Conservation (phyloP, 2,113 vertebrate species). For the Calyptommatus sinebrachiatus region DNA sequence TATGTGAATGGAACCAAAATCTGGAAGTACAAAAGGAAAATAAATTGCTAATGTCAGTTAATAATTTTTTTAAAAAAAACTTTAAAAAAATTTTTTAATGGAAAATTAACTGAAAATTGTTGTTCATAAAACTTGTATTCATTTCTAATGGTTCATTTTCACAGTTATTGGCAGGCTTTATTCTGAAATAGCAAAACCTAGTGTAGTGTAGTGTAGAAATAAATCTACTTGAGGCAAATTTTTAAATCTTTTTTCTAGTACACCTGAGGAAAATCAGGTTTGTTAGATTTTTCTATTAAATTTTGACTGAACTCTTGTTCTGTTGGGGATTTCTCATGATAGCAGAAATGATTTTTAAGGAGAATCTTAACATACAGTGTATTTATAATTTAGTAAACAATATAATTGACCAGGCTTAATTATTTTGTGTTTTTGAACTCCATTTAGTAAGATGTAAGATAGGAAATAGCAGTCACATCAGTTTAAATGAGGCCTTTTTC, state of each 20-base stretch:
- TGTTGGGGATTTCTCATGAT: neutral
- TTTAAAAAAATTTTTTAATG: too few relatives aligned
- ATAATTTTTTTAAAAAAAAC: too few relatives aligned
- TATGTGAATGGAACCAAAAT: too few relatives aligned
- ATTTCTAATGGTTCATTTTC: too few relatives aligned
- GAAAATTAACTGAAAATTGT: too few relatives aligned
- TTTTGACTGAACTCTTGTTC: neutral
- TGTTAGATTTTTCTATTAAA: neutral
- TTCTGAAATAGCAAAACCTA: too few relatives aligned
- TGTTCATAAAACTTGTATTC: too few relatives aligned
- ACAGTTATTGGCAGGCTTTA: too few relatives aligned
- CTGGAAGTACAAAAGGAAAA: too few relatives aligned
- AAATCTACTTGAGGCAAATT: neutral
- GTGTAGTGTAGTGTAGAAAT: too few relatives aligned
- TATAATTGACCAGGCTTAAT: neutral
- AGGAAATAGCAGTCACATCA: neutral
- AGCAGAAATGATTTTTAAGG: neutral
- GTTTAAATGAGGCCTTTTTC: neutral
- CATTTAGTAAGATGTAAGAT: neutral
- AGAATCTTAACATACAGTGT: neutral
- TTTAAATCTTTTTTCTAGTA: neutral
- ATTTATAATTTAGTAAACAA: neutral
- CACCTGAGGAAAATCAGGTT: neutral
- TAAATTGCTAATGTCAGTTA: too few relatives aligned
- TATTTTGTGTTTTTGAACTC: neutral